Base-by-base conservation (phyloP, 2,113 vertebrate species). In the Cromileptes altivelis region DNA sequence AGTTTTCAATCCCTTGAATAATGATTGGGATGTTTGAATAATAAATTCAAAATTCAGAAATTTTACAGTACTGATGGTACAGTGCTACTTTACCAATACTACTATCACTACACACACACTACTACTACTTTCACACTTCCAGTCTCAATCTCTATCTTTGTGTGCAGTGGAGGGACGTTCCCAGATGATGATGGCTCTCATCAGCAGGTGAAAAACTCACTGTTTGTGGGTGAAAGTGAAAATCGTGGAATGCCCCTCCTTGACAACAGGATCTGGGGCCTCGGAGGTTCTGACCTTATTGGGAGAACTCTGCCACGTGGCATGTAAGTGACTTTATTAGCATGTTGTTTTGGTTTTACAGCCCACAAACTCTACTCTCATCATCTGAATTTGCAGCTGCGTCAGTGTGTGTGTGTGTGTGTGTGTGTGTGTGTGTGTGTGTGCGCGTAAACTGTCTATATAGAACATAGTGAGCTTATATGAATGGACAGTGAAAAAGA, bases 171-270 rank as follows among this genome's bases (percentile, higher is more conserved):
- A 12, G 98, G 98, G 0, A 99, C 98, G 1, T 99, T 99, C 91
- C 98, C 98, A 0, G 97, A 99, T 0, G 98, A 99, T 0, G 98
- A 99, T 0, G 98, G 98, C 70, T 99, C 98, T 6, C 97, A 95
- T 81, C 98, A 99, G 93, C 96, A 98, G 86, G 97, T 99, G 85
- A 98, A 97, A 91, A 98, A 99, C 94, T 98, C 98, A 19, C 84
- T 99, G 68, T 99, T 99, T 85, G 98, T 99, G 0, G 98, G 98
- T 0, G 98, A 99, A 93, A 99, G 98, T 17, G 95, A 95, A 19
- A 99, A 99, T 42, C 94, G 94, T 64, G 98, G 98, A 61, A 98
- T 96, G 0, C 95, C 95, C 19, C 92, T 86, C 0, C 91, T 88
- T 55, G 96, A 97, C 91, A 96, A 96, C 1, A 91, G 92, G 33